Evolutionary conservation across 2,797 vertebrate genomes (phyloP).

Genomic region (Sebastolobus altivelis): DNA sequence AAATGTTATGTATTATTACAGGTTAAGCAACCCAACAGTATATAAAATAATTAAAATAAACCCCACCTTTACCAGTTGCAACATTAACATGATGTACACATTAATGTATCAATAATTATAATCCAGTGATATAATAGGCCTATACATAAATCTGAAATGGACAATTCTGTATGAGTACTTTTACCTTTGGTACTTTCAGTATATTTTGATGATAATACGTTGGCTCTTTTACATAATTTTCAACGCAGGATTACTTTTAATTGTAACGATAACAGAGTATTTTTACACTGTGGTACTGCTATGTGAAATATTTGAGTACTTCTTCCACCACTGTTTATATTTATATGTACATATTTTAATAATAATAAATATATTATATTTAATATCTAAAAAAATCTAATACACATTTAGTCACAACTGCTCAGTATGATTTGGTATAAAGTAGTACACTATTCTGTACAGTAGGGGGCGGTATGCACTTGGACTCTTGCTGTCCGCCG

Average conservation of each 20-base stretch:
- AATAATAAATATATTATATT: too few relatives aligned
- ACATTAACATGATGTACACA: background rate
- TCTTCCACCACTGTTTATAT: background rate
- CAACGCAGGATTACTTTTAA: background rate
- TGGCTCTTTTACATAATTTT: background rate
- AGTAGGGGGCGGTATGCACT: background rate
- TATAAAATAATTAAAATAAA: background rate
- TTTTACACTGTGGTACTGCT: background rate
- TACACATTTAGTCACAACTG: background rate
- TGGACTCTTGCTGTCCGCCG: fast-evolving
- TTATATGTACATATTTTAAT: too few relatives aligned
- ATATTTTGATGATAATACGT: background rate
- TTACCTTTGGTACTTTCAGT: too few relatives aligned
- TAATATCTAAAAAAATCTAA: background rate
- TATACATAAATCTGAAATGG: background rate
- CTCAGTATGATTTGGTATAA: background rate
- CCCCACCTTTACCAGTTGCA: background rate
- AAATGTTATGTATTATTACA: background rate
- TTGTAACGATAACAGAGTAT: background rate
- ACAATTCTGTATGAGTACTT: too few relatives aligned
- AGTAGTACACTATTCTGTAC: background rate
- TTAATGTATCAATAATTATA: background rate
- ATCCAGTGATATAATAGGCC: background rate
- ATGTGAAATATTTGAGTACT: background rate
- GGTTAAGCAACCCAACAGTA: background rate